phyloP scores from a whole-genome alignment of 2,113 vertebrate genomes.

The Aphyosemion australe region DNA sequence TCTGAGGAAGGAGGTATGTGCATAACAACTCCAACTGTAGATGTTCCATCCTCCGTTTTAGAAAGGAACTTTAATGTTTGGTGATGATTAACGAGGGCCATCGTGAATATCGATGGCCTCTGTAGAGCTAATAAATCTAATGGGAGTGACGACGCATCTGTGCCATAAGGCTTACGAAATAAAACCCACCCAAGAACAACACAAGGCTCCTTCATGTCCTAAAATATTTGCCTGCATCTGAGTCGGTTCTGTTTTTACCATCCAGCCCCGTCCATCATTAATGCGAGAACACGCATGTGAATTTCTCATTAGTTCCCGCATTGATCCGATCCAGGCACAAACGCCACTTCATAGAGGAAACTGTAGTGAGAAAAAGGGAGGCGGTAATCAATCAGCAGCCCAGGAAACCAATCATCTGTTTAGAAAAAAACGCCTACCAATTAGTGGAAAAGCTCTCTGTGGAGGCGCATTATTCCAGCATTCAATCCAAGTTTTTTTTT shows the following conservation, averaged over 20 bases:
- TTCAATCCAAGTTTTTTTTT: constrained; percentile 43
- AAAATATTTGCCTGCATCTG: constrained; percentile 21
- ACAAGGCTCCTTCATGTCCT: constrained; percentile 6
- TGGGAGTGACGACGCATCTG: constrained; percentile 17
- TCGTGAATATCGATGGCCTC: constrained; percentile 38
- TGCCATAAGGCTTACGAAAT: constrained; percentile 6
- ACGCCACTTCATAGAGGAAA: constrained; percentile 51
- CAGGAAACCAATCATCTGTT: constrained; percentile 66
- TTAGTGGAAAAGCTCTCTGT: constrained; percentile 62
- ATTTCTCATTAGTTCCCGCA: constrained; percentile 70
- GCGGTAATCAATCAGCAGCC: constrained; percentile 64
- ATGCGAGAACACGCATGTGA: constrained; percentile 53
- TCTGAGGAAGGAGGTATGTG: background rate
- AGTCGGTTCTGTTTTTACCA: no score
- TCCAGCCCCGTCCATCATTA: constrained; percentile 33
- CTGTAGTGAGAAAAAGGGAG: constrained; percentile 55
- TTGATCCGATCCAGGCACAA: constrained; percentile 53
- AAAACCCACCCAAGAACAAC: constrained; percentile 25
- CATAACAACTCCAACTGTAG: background rate
- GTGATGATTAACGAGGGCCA: constrained; percentile 48
- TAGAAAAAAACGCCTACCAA: constrained; percentile 63
- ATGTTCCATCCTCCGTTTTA: constrained; percentile 37
- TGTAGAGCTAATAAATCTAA: constrained; percentile 49
- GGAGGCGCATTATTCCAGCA: constrained; percentile 31
- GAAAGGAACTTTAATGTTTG: constrained; percentile 39